These are phyloP conservation scores for Riparia riparia DNA, from an alignment of 2,113 vertebrate genomes.

Conservation along the genomic window DNA sequence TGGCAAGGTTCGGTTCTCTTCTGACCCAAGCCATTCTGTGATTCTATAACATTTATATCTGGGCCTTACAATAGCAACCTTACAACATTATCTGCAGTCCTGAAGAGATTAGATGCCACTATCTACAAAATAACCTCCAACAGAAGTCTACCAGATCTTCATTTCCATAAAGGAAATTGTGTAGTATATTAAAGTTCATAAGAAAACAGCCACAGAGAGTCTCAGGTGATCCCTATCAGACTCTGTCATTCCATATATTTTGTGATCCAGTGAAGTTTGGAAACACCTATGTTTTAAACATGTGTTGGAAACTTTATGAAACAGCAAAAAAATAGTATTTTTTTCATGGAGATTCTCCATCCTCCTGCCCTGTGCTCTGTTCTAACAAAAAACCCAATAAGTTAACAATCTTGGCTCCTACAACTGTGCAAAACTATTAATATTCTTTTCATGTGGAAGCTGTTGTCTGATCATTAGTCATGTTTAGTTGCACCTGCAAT, in stretches of 20 bases:
- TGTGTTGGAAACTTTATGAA: background rate
- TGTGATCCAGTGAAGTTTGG: background rate
- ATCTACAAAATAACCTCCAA: background rate
- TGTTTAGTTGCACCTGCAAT: conserved; percentile 74
- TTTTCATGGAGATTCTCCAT: background rate
- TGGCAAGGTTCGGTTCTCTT: background rate
- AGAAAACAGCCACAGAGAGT: background rate
- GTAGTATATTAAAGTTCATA: background rate
- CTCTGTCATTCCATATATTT: background rate
- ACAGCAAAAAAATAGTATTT: background rate
- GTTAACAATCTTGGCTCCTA: conserved; percentile 33
- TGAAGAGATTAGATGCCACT: background rate
- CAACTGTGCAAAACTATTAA: conserved; percentile 44
- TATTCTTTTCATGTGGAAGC: conserved; percentile 61
- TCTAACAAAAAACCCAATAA: background rate
- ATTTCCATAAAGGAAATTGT: conserved; percentile 4
- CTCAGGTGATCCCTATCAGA: background rate
- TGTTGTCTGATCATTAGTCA: conserved; percentile 76
- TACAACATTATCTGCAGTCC: background rate
- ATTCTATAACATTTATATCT: background rate
- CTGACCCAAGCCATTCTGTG: background rate
- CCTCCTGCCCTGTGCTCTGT: background rate
- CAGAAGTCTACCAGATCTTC: background rate
- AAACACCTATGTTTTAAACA: background rate
- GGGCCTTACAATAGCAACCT: background rate